Percentiles rank a stretch among this genome's conserved stretches.
Conservation (phyloP, 2,888 invertebrate genomes). For the Scrobipalpa atriplicella region DNA sequence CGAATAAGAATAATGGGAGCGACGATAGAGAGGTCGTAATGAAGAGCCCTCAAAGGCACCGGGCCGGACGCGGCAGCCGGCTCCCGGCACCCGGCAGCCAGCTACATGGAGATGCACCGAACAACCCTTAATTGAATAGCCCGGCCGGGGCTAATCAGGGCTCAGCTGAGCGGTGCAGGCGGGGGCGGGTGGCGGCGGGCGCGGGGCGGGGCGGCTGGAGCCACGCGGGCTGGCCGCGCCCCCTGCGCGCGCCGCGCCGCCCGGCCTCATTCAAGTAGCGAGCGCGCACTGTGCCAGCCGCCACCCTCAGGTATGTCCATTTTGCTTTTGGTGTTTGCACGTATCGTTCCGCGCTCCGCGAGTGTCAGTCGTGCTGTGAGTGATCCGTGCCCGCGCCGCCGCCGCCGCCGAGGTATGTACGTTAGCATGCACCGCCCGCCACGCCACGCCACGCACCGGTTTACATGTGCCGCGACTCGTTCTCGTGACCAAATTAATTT, state of each 20-base stretch:
- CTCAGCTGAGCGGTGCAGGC: conserved; percentile 77
- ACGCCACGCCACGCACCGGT: conserved; percentile 21
- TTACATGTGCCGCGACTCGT: conserved; percentile 36
- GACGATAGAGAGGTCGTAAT: conserved; percentile 66
- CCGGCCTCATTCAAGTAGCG: conserved; percentile 80
- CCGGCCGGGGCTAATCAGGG: conserved; percentile 80
- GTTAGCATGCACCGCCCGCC: conserved; percentile 41
- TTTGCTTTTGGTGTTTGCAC: conserved; percentile 80
- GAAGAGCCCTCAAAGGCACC: conserved; percentile 68
- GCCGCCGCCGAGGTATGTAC: conserved; percentile 36
- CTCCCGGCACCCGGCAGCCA: conserved; percentile 51
- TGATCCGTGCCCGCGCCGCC: conserved; percentile 54
- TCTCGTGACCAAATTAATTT: conserved; percentile 44
- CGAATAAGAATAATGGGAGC: conserved; percentile 62
- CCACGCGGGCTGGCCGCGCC: conserved; percentile 84
- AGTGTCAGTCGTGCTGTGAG: conserved; percentile 75
- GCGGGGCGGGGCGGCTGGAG: conserved; percentile 70
- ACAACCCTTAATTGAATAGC: conserved; percentile 80
- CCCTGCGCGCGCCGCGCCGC: conserved; percentile 84
- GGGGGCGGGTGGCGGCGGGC: conserved; percentile 52
- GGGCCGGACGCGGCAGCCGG: conserved; percentile 43
- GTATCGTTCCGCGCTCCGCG: conserved; percentile 70
- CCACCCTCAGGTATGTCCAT: conserved; percentile 81
- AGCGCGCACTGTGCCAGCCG: conserved; percentile 79
- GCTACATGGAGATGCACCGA: conserved; percentile 69